A percentile compares a stretch with the other conserved stretches of the same genome.
Conservation (phyloP, 1,140 invertebrate species). For the Bombus superbus region DNA sequence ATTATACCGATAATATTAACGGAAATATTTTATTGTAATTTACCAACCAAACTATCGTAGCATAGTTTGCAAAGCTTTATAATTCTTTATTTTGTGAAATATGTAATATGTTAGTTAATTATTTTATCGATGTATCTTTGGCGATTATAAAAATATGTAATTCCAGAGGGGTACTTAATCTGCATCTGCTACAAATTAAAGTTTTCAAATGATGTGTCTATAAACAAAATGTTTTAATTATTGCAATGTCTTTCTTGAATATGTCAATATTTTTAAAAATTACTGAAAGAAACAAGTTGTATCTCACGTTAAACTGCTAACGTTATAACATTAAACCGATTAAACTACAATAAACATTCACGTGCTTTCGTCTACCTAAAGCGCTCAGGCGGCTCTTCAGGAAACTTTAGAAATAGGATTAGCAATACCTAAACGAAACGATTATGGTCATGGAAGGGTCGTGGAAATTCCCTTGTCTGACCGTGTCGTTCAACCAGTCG, state of each 20-base stretch:
- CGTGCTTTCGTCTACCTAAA: no score
- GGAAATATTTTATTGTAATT: not conserved
- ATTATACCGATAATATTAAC: not conserved
- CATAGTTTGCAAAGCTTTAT: not conserved
- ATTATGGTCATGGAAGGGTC: no score
- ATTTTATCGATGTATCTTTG: not conserved
- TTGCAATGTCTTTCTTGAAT: not conserved
- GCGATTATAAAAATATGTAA: conserved; percentile 1
- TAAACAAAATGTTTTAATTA: not conserved
- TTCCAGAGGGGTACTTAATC: conserved; percentile 1
- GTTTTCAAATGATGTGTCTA: conserved; percentile 16
- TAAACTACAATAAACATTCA: no score
- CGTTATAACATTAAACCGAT: no score
- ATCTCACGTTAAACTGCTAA: no score
- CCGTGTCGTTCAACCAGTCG: no score
- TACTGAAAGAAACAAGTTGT: no score
- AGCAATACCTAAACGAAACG: no score
- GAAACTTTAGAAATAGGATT: no score
- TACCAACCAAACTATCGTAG: not conserved
- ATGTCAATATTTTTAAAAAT: not conserved
- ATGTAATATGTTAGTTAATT: not conserved
- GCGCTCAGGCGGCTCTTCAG: no score
- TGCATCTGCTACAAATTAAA: not conserved
- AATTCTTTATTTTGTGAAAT: not conserved
- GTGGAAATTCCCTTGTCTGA: no score